Evolutionary conservation across 2,888 invertebrate genomes (phyloP), one percentile per base, ranked within the genome.

Genomic region (Metellina segmentata): DNA sequence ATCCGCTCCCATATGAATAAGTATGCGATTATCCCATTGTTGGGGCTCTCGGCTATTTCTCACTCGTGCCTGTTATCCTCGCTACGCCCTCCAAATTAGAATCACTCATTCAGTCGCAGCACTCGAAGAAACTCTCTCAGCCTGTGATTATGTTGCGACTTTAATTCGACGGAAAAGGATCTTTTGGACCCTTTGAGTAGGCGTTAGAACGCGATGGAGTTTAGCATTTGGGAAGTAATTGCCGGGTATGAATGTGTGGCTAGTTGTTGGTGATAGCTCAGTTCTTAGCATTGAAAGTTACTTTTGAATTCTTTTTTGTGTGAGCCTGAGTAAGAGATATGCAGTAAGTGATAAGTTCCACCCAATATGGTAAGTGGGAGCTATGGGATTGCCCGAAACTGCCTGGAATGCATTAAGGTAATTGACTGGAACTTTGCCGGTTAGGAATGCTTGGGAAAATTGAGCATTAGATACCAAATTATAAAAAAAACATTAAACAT

Each of bases 61-160:
- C 85, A 85, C 61, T 51, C 51, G 19, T 19, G 5, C 34, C 52
- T 49, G n/a, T 78, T 70, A 78, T 20, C 0, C 20, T 34, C 48
- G n/a, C 85, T 70, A 78, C 81, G 81, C 78, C 85, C 85, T 85
- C 70, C 78, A 61, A 86, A 78, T 86, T 78, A 77, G 77, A 78
- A 86, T 86, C 85, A 75, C 49, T 86, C 78, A 78, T 69, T 86
- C 85, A 86, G 8, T 85, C 81, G 51, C 71, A 19, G 34, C 82
- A 85, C 34, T 85, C 85, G 34, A 1, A 74, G 85, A 78, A 86
- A 86, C 77, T 7, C 53, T 2, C 77, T 11, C 75, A 90, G 34
- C 72, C 89, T 79, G 78, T 90, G 71, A 90, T 90, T 90, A 90
- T n/a, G 77, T 34, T 51, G 77, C 77, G 74, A 89, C 71, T 85